phyloP scores from a whole-genome alignment of 2,113 vertebrate species.

The Takifugu bimaculatus region DNA sequence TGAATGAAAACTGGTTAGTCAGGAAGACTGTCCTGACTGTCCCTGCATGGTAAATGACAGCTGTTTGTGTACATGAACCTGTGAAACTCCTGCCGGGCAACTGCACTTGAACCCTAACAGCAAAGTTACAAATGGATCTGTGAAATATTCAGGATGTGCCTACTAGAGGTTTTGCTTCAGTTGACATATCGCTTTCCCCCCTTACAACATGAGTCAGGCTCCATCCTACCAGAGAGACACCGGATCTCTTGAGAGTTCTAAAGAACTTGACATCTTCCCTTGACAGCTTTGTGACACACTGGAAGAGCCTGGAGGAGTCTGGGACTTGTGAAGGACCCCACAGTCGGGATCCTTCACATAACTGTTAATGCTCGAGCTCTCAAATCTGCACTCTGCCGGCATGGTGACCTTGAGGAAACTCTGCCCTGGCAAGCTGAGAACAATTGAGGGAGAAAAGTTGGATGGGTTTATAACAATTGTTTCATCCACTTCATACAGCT shows the following conservation, averaged over 20 bases:
- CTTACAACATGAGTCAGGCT: slow-evolving; percentile 51
- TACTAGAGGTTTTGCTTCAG: slow-evolving; percentile 42
- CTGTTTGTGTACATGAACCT: background rate
- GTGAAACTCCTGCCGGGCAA: slow-evolving; percentile 29
- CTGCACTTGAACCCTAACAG: slow-evolving; percentile 39
- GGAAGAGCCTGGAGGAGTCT: slow-evolving; percentile 53
- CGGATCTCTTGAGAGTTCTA: slow-evolving; percentile 48
- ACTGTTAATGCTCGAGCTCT: slow-evolving; percentile 30
- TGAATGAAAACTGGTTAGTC: background rate
- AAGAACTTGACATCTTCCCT: slow-evolving; percentile 57
- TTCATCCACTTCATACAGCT: too few species aligned
- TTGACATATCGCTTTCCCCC: slow-evolving; percentile 38
- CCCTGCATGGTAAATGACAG: background rate
- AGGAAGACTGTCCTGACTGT: background rate
- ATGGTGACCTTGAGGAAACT: slow-evolving; percentile 60
- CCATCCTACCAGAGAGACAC: slow-evolving; percentile 32
- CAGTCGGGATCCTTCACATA: slow-evolving; percentile 55
- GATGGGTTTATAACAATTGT: slow-evolving; percentile 8
- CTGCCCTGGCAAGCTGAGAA: slow-evolving; percentile 30
- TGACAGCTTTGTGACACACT: slow-evolving; percentile 47
- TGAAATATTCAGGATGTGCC: slow-evolving; percentile 34
- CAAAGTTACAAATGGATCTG: slow-evolving; percentile 43
- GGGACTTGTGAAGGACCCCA: slow-evolving; percentile 47
- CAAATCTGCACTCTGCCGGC: slow-evolving; percentile 35
- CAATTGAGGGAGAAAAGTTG: slow-evolving; percentile 35